Percentiles rank a stretch among this genome's conserved stretches.
These are phyloP conservation scores for Dendrolimus houi DNA, from an alignment of 2,888 invertebrate genomes.

Conservation along the genomic window DNA sequence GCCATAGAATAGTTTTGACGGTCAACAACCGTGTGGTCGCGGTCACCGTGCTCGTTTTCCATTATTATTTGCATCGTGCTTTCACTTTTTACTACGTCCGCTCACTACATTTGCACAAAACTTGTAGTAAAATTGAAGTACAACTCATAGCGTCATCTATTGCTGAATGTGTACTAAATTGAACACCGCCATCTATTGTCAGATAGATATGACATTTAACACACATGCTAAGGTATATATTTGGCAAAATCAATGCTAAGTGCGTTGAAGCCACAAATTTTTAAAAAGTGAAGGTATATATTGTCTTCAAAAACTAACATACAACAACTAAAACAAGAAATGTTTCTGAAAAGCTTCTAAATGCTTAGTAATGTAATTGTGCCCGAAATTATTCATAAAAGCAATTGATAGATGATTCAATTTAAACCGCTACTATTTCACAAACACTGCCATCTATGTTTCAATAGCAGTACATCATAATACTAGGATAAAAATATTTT, in stretches of 20 bases:
- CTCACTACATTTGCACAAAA: neutral
- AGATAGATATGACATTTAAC: neutral
- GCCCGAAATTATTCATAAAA: too few relatives aligned
- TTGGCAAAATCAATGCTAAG: too few relatives aligned
- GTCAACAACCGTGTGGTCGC: conserved; percentile 63
- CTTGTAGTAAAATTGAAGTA: neutral
- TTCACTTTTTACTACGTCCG: conserved; percentile 42
- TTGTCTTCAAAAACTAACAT: too few relatives aligned
- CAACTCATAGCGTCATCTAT: conserved; percentile 7
- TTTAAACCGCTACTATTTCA: neutral
- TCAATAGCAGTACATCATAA: conserved; percentile 13
- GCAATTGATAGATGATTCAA: too few relatives aligned
- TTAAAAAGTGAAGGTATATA: too few relatives aligned
- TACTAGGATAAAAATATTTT: neutral
- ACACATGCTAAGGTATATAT: neutral
- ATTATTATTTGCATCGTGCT: conserved; percentile 31
- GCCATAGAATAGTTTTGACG: conserved; percentile 48
- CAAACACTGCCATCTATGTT: conserved; percentile 20
- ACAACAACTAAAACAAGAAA: too few relatives aligned
- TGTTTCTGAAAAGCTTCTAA: too few relatives aligned
- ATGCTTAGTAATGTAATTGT: too few relatives aligned
- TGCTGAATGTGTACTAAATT: conserved; percentile 5
- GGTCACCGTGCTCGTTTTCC: conserved; percentile 46
- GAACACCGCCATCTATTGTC: neutral
- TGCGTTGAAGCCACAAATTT: too few relatives aligned